Conservation (phyloP, 92 coral and sea anemone species). For the Epizoanthus fatuus region DNA sequence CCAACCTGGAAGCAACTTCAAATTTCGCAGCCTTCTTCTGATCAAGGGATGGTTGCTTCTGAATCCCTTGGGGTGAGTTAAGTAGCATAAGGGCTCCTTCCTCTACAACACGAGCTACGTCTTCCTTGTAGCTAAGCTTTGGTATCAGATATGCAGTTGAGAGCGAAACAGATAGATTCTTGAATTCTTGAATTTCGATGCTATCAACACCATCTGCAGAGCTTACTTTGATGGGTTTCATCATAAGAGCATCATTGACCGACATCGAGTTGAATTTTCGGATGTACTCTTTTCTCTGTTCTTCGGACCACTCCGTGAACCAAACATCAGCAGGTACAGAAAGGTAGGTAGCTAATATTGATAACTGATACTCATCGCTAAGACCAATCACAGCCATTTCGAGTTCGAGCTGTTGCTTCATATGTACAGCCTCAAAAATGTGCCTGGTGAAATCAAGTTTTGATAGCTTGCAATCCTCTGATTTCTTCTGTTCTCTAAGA, state of each 20-base stretch:
- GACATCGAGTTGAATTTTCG: constrained; percentile 7
- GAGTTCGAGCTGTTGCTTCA: constrained; percentile 3
- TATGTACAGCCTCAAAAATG: constrained; percentile 1
- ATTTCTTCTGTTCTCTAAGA: background rate
- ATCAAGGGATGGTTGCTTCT: constrained; percentile 34
- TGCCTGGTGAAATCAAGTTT: constrained; percentile 16
- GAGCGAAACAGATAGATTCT: background rate
- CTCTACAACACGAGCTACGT: constrained; percentile 3
- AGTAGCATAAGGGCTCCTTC: constrained; percentile 1
- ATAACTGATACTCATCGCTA: constrained; percentile 24
- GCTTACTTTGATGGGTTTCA: constrained; percentile 7
- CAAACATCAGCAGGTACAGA: background rate
- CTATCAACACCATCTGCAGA: constrained; percentile 4
- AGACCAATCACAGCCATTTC: constrained; percentile 1
- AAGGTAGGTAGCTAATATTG: background rate
- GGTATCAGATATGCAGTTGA: background rate
- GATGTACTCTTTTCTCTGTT: constrained; percentile 8
- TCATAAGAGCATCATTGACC: background rate
- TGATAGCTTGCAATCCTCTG: background rate
- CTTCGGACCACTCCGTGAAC: constrained; percentile 16
- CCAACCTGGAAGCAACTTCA: constrained; percentile 41
- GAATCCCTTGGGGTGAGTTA: constrained; percentile 10
- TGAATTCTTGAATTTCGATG: background rate
- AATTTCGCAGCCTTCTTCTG: constrained; percentile 8
- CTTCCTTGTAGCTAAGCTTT: background rate